A percentile compares a stretch with the other conserved stretches of the same genome.
These are phyloP conservation scores for Cheilosia scutellata DNA, from an alignment of 2,888 invertebrate species.

Conservation along the genomic window DNA sequence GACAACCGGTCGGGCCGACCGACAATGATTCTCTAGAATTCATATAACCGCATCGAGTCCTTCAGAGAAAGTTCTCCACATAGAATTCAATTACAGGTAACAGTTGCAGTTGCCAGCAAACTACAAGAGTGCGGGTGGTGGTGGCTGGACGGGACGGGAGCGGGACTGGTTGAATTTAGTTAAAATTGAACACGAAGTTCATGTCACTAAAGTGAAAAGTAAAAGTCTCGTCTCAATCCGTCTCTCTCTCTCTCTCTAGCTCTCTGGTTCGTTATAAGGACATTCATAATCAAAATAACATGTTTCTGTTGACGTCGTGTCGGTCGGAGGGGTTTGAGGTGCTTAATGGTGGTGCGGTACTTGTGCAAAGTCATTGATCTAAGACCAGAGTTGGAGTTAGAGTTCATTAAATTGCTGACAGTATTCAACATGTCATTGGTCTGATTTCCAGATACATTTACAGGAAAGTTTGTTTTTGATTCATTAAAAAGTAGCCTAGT, in stretches of 20 bases:
- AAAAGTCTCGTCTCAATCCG: conserved; percentile 44
- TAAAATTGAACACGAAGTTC: conserved; percentile 62
- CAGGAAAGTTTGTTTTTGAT: conserved; percentile 42
- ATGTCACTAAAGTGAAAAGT: conserved; percentile 66
- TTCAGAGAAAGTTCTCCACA: conserved; percentile 50
- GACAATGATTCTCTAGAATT: conserved; percentile 22
- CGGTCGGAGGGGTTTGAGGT: background rate
- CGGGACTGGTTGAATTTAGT: conserved; percentile 35
- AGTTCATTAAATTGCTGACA: conserved; percentile 36
- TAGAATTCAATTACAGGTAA: conserved; percentile 74
- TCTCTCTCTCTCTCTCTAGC: background rate
- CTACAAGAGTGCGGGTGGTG: background rate
- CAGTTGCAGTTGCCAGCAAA: conserved; percentile 33
- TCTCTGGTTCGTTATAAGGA: conserved; percentile 12
- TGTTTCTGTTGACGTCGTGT: conserved; percentile 33
- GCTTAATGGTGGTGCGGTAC: background rate
- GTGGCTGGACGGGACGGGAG: background rate
- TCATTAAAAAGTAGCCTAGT: conserved; percentile 11
- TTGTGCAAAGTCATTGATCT: conserved; percentile 37
- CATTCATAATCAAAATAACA: conserved; percentile 70
- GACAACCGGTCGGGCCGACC: conserved; percentile 47
- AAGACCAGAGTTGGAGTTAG: conserved; percentile 15
- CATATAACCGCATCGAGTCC: conserved; percentile 42
- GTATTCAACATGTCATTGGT: conserved; percentile 28
- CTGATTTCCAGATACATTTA: background rate